Base-by-base conservation (phyloP, 2,888 invertebrate genomes). In the Pristionchus entomophagus region DNA sequence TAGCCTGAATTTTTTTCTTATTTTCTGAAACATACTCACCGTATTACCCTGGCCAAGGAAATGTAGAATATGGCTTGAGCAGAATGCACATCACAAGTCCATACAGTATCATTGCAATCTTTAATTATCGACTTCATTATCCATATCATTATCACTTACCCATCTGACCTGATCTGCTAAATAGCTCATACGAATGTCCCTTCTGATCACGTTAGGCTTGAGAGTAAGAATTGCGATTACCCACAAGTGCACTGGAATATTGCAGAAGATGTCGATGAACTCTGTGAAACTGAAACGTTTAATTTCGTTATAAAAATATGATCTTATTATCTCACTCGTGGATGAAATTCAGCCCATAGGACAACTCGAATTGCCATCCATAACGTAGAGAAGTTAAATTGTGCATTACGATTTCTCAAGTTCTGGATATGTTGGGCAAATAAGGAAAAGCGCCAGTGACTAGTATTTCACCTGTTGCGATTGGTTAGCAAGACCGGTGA, bases 191-290 rank as follows among this genome's bases (percentile, higher is more conserved):
- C 65, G 65, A 65, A 65, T 65, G 17, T 65, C 65, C 19, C 35
- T 32, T 35, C 19, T 12, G 1, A 65, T 22, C 10, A 35, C 14
- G 6, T 6, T 65, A 19, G 65, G 65, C 35, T 65, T 65, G 65
- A 65, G 32, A 26, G 65, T 65, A 19, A 65, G 26, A 5, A 35
- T 65, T 35, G 65, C 8, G 14, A 65, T 12, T 0, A 65, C 65
- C 65, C 65, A 65, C 1, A 35, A 12, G 19, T 65, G 65, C 1
- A 65, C 65, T 5, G 65, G 65, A 35, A 65, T 35, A 3, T 32
- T 19, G n/a, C 65, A 65, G 65, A 65, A 65, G 6, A 65, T 65
- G 35, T 65, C 65, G 65, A 65, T 65, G n/a, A 65, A 65, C 0
- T 19, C 19, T 1, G 65, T 65, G 65, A 65, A 65, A 35, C 65